Evolutionary conservation across 2,888 invertebrate genomes (phyloP), one percentile per base, ranked within the genome.

Genomic region (Polyommatus icarus): DNA sequence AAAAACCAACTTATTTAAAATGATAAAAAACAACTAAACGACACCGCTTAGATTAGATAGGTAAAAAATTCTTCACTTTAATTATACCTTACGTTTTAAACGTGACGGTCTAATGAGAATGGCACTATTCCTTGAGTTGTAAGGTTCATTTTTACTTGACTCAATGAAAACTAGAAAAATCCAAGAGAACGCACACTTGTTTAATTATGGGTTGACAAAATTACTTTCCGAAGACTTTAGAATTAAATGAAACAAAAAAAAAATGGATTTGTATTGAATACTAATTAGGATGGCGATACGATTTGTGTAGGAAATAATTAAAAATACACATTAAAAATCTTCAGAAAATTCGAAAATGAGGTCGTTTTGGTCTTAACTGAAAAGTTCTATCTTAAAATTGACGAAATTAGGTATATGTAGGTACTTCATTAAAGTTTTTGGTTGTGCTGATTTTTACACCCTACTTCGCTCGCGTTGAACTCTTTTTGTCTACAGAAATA

Each of bases 171-270:
- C 78, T 50, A 84, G 85, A 88, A 87, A 88, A 86, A 83, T 77
- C 80, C 80, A 76, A 82, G 82, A 81, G 83, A 82, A 81, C 83
- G 83, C 80, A 80, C 85, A 85, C 84, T 84, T 80, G 80, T 82
- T 82, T 90, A 90, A 90, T 90, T 88, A 86, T 84, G 84, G 84
- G 84, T 83, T 87, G 90, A 90, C 89, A 89, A 90, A 89, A 90
- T 90, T 90, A 86, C 87, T 82, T 80, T 83, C 83, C 82, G 82
- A 81, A 78, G 29, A 29, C 15, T 32, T 67, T 32, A 29, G 29
- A 29, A 67, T 67, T 29, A 29, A 29, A 29, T 15, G 67, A 29
- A 67, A 29, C 67, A 12, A 67, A 67, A 29, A 67, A 67, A 29
- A 67, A 18, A 20, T 24, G 18, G 0, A 29, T 29, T 67, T 67